phyloP scores from a whole-genome alignment of 2,113 vertebrate species.

The Pampusana beccarii region DNA sequence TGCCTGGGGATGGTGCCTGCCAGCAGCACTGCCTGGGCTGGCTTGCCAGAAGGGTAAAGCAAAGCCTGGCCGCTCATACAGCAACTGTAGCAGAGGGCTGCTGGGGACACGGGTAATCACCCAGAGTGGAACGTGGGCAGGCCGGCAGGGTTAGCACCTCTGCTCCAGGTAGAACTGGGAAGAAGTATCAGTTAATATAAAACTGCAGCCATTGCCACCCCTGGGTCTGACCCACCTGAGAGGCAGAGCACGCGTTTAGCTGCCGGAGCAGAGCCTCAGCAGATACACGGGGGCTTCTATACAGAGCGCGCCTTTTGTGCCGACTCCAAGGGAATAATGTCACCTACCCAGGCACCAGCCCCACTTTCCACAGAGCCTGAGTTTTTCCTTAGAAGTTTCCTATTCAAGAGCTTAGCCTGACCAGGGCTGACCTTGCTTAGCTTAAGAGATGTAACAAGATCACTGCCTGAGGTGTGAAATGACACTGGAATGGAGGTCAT shows the following conservation, averaged over 20 bases:
- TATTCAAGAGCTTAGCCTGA: constrained; percentile 59
- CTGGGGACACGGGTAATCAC: neutral
- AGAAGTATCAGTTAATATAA: neutral
- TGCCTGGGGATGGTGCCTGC: neutral
- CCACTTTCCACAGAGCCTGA: neutral
- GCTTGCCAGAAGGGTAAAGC: neutral
- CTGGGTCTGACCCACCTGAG: neutral
- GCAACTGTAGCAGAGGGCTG: neutral
- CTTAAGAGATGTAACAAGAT: constrained; percentile 67
- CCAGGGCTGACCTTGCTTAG: constrained; percentile 64
- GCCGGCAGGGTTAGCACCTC: neutral
- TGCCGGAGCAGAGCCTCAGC: neutral
- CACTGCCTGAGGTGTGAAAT: constrained; percentile 68
- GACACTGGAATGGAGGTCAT: constrained; percentile 67
- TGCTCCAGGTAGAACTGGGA: accelerated
- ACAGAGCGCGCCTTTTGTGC: neutral
- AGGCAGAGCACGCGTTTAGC: neutral
- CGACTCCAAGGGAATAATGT: constrained; percentile 46
- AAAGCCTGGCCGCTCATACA: neutral
- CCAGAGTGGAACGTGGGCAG: neutral
- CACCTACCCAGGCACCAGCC: constrained; percentile 25
- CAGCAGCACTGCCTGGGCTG: neutral
- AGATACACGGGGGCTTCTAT: neutral
- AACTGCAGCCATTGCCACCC: neutral
- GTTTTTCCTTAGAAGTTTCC: constrained; percentile 54